Percentiles rank a stretch among this genome's conserved stretches.
Evolutionary conservation across 2,888 invertebrate species (phyloP).

Genomic region (Ochropleura leucogaster): DNA sequence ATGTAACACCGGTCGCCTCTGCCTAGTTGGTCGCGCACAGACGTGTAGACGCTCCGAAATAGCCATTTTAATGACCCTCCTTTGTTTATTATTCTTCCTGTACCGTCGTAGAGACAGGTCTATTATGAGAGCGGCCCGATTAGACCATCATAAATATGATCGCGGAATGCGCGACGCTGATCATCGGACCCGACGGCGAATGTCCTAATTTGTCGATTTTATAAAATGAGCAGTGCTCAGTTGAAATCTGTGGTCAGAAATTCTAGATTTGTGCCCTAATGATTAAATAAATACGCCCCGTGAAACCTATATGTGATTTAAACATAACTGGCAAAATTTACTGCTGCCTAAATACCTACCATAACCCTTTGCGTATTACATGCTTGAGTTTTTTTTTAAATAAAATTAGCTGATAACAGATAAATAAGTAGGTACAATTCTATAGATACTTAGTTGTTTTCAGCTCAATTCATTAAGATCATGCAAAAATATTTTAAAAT

Average conservation of each 20-base stretch:
- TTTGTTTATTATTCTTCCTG: slow-evolving; percentile 86
- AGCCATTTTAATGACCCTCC: slow-evolving; percentile 87
- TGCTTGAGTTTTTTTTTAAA: background rate
- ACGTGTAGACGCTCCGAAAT: slow-evolving; percentile 79
- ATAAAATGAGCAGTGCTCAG: background rate
- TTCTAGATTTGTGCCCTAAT: background rate
- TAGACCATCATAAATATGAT: slow-evolving; percentile 55
- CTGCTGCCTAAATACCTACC: too few species aligned
- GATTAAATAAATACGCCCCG: background rate
- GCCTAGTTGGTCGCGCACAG: slow-evolving; percentile 76
- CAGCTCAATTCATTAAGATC: too few species aligned
- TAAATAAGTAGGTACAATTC: too few species aligned
- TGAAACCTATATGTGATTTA: background rate
- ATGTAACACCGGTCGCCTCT: slow-evolving; percentile 45
- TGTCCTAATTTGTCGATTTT: slow-evolving; percentile 30
- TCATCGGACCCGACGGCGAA: slow-evolving; percentile 3
- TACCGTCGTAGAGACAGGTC: slow-evolving; percentile 71
- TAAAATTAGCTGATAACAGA: background rate
- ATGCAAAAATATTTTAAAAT: too few species aligned
- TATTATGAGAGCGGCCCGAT: slow-evolving; percentile 65
- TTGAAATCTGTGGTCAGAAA: background rate
- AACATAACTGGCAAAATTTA: background rate
- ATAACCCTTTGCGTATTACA: background rate
- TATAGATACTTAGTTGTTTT: too few species aligned
- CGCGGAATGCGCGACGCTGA: slow-evolving; percentile 45